Base-by-base conservation (phyloP, 2,888 invertebrate species). In the Patella pellucida region DNA sequence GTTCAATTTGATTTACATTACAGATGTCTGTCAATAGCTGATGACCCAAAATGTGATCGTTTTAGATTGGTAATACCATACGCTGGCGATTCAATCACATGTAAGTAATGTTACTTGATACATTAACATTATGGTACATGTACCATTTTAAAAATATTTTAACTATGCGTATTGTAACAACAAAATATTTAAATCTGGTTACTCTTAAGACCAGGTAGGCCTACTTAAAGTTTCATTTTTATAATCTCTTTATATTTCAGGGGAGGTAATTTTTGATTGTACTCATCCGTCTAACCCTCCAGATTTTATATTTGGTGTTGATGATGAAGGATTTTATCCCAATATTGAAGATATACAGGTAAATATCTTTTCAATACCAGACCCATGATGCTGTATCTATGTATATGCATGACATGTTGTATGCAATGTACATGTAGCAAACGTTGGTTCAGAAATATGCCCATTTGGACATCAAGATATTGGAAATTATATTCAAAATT, bases 201-300 rank as follows among this genome's bases (percentile, higher is more conserved):
- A 27, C 16, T n/a, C n/a, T n/a, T n/a, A n/a, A n/a, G n/a, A n/a
- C n/a, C n/a, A n/a, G n/a, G n/a, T n/a, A n/a, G n/a, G n/a, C n/a
- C n/a, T n/a, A n/a, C n/a, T n/a, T n/a, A n/a, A n/a, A n/a, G n/a
- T n/a, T n/a, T n/a, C n/a, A n/a, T n/a, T n/a, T n/a, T n/a, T n/a
- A n/a, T 9, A 41, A 41, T 41, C 9, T 41, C 41, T 41, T 7
- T 41, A 41, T 72, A 73, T 85, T 85, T 27, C 79, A 91, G 90
- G 95, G 94, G 94, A 94, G 86, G 92, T 95, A 16, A 91, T 95
- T 77, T 95, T 95, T 90, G 94, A 95, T 87, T 91, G 92, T 0
- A 90, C 92, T 19, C 91, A 92, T 71, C 94, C 94, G 9, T 93
- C 94, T 89, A 93, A 94, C 85, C 94, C 95, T 7, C 95, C 95